Conservation (phyloP, 1,140 invertebrate species). For the Macrobrachium nipponense region DNA sequence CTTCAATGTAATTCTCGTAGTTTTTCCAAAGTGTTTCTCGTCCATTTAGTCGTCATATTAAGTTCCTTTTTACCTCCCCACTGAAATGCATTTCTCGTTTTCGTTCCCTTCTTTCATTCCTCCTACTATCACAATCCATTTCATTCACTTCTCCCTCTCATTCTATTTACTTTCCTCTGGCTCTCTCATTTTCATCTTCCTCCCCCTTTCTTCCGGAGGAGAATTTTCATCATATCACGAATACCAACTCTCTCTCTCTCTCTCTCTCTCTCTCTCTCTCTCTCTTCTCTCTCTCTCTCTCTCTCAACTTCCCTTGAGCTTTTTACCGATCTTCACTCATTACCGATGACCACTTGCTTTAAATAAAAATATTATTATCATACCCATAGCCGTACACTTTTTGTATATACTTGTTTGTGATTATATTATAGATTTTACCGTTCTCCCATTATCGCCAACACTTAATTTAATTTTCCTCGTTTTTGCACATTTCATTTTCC, state of each 20-base stretch:
- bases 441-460: too few relatives aligned
- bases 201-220: not conserved
- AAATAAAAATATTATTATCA: too few relatives aligned
- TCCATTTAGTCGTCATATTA: not conserved
- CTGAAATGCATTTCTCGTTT: not conserved
- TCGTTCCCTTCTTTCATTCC: not conserved
- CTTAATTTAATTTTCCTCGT: too few relatives aligned
- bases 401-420: too few relatives aligned
- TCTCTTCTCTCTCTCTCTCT: conserved; percentile 21
- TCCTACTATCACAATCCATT: not conserved
- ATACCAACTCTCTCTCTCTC: conserved; percentile 31
- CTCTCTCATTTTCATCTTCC: not conserved
- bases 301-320: not conserved
- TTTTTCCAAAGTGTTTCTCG: too few relatives aligned
- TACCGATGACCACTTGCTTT: too few relatives aligned
- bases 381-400: too few relatives aligned
- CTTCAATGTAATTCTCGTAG: too few relatives aligned
- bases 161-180: not conserved
- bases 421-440: too few relatives aligned
- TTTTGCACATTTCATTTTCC: too few relatives aligned
- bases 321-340: too few relatives aligned
- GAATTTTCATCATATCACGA: not conserved
- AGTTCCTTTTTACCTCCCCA: not conserved
- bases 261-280: conserved; percentile 39
- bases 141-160: not conserved